Evolutionary conservation across 92 coral and sea anemone genomes (phyloP).

Genomic region (Bergia sp.): DNA sequence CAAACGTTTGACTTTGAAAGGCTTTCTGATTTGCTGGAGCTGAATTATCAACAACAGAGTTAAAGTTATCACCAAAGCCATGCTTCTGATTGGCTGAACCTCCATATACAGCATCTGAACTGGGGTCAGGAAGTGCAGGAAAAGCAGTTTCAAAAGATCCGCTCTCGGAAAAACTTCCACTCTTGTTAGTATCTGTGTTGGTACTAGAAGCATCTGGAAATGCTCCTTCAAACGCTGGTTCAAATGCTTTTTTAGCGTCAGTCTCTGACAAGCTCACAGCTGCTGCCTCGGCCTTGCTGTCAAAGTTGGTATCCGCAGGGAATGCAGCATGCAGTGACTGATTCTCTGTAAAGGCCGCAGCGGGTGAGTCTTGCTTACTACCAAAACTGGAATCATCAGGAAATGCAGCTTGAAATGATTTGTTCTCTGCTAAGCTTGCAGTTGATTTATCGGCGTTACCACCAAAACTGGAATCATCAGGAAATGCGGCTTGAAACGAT

Average conservation of each 20-base stretch:
- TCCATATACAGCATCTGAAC: background rate
- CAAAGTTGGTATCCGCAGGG: background rate
- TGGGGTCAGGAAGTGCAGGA: background rate
- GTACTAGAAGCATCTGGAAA: background rate
- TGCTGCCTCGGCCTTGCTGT: background rate
- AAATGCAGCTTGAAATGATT: slow-evolving; percentile 20
- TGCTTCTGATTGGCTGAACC: background rate
- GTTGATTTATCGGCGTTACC: background rate
- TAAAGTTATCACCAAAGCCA: slow-evolving; percentile 8
- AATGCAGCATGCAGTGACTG: background rate
- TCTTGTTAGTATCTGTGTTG: background rate
- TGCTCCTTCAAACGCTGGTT: background rate
- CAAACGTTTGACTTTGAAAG: background rate
- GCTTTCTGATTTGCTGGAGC: background rate
- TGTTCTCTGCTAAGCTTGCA: background rate
- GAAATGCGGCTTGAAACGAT: slow-evolving; percentile 15
- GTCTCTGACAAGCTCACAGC: background rate
- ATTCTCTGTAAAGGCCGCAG: background rate
- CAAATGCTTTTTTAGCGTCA: background rate
- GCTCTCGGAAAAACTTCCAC: background rate
- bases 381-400: background rate
- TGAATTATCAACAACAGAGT: too few relatives aligned
- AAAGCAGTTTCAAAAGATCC: background rate
- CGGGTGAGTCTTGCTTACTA: background rate
- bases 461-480: background rate